These are phyloP conservation scores for Trissonchulus latispiculum DNA, from an alignment of 2,888 invertebrate species.

Conservation along the genomic window DNA sequence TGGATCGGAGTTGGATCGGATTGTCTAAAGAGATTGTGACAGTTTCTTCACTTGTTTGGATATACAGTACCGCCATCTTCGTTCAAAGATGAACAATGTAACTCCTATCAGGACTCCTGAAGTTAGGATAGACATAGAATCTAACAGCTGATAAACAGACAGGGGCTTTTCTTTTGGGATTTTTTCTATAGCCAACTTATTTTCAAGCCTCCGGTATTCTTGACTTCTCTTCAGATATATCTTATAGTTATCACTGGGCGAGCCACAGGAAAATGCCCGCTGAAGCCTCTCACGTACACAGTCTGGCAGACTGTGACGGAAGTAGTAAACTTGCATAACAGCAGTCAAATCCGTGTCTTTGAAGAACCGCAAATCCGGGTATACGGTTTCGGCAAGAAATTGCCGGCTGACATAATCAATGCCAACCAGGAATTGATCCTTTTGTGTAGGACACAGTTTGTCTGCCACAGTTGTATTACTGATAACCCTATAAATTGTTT, in stretches of 20 bases:
- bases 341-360: neutral
- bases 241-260: neutral
- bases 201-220: neutral
- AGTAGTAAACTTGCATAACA: neutral
- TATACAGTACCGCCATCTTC: neutral
- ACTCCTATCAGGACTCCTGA: neutral
- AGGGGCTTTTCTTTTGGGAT: neutral
- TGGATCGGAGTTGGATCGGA: too few species aligned
- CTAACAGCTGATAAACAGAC: neutral
- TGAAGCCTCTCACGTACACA: neutral
- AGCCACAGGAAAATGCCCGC: neutral
- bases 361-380: neutral
- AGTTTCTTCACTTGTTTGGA: too few species aligned
- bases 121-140: neutral
- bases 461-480: neutral
- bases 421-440: neutral
- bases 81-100: neutral
- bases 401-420: neutral
- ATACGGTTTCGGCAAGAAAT: neutral
- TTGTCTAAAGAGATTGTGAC: too few species aligned
- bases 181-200: neutral
- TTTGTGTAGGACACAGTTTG: neutral
- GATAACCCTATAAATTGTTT: neutral
- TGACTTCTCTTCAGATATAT: neutral
- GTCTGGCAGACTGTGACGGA: neutral